Base-by-base conservation (phyloP, 2,113 vertebrate genomes). In the Petrocephalus microphthalmus region DNA sequence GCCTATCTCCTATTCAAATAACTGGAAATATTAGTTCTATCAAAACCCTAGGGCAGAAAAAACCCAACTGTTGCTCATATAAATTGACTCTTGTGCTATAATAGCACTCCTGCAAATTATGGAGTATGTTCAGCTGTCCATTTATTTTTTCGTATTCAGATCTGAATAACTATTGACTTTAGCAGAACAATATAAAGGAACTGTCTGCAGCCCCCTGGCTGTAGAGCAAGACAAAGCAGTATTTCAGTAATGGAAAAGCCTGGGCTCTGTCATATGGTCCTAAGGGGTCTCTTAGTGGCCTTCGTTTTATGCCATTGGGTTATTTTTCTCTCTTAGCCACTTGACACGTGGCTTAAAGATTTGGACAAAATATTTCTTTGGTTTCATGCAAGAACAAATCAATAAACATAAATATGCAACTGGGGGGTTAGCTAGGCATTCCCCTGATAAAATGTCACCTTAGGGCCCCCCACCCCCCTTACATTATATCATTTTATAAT, bases 261-360 rank as follows among this genome's bases (percentile, higher is more conserved):
- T 5, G 51, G 81, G 49, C n/a, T 25, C 78, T 7, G 53, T 15
- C 13, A 37, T 2, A 60, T 47, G 74, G 15, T 11, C 20, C 10
- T 2, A 57, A 49, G 49, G 20, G 2, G 11, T 56, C 87, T 17
- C 47, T 88, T 37, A 51, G 19, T 37, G 56, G 42, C 53, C 54
- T 25, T 53, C 51, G 7, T 67, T 67, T 42, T 88, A 86, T 84
- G 11, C 15, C 37, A 3, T 20, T n/a, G 54, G 49, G 33, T 49
- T 87, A 42, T 87, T 89, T 74, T 74, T 52, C 57, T 25, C 82
- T 84, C 29, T 33, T 74, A 83, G 87, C 33, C 29, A 29, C 52
- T 74, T 87, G 74, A 47, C 88, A 88, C 19, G 78, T 57, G 8
- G 83, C 49, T 88, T 42, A 52, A 89, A 88, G 29, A 7, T 17